A percentile compares a stretch with the other conserved stretches of the same genome.
Evolutionary conservation across 2,888 invertebrate genomes (phyloP).

Genomic region (Oxytorus armatus): DNA sequence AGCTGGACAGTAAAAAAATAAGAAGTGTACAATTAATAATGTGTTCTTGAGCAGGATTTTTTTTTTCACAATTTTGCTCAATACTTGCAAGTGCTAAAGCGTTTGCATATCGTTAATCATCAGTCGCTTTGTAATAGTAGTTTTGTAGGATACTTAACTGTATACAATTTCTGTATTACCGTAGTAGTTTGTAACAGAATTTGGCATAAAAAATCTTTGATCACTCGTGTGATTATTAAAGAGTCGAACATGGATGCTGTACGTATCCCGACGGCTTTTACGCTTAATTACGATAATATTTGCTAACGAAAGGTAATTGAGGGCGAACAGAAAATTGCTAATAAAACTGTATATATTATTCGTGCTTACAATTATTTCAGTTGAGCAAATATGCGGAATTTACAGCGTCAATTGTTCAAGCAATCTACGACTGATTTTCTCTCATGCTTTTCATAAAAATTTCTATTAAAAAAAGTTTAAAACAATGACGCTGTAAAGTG

Average conservation of each 20-base stretch:
- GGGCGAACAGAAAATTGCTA: conserved; percentile 30
- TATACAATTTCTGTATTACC: too few relatives aligned
- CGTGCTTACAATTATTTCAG: conserved; percentile 58
- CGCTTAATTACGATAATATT: conserved; percentile 6
- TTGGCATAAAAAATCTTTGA: too few relatives aligned
- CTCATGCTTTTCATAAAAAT: neutral
- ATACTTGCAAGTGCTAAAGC: neutral
- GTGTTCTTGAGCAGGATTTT: neutral
- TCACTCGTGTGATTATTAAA: neutral
- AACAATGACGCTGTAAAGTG: conserved; percentile 24
- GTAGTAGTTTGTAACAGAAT: too few relatives aligned
- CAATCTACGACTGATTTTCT: neutral
- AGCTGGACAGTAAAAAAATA: conserved; percentile 56
- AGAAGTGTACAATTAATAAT: neutral
- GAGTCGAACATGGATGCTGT: neutral
- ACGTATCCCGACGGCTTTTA: neutral
- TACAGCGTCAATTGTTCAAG: conserved; percentile 16
- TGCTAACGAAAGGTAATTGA: conserved; percentile 31
- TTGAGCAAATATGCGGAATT: conserved; percentile 41
- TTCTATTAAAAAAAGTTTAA: neutral
- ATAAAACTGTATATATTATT: conserved; percentile 58
- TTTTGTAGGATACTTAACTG: too few relatives aligned
- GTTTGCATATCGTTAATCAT: too few relatives aligned
- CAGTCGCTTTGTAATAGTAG: neutral
- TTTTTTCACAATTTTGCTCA: neutral